Conservation (phyloP, 2,888 invertebrate genomes). For the Ethmia dodecea region DNA sequence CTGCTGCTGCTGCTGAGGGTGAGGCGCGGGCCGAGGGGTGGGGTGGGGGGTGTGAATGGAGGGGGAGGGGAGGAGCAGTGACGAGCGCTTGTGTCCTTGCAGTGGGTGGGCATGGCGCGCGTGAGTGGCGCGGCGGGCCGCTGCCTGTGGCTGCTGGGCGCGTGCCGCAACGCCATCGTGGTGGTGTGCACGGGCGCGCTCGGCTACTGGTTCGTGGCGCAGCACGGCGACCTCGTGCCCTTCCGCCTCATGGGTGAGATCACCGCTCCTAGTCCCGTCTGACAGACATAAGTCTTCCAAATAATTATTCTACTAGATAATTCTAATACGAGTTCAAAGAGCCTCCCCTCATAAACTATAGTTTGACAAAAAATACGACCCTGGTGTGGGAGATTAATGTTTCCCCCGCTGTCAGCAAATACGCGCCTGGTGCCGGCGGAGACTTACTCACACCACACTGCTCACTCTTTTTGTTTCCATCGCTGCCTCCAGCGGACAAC, state of each 20-base stretch:
- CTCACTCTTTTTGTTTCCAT: slow-evolving; percentile 29
- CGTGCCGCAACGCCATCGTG: slow-evolving; percentile 89
- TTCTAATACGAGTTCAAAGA: too few species aligned
- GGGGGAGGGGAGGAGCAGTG: background rate
- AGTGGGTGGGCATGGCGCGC: slow-evolving; percentile 81
- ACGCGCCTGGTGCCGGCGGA: background rate
- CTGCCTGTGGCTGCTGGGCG: slow-evolving; percentile 85
- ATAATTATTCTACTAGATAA: too few species aligned
- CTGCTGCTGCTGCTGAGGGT: slow-evolving; percentile 88
- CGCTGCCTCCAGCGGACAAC: slow-evolving; percentile 52
- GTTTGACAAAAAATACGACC: too few species aligned
- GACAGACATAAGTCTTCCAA: too few species aligned
- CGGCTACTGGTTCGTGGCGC: slow-evolving; percentile 79
- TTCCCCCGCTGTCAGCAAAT: too few species aligned
- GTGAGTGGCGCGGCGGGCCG: slow-evolving; percentile 82
- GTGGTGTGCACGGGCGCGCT: slow-evolving; percentile 86
- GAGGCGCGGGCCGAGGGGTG: slow-evolving; percentile 28
- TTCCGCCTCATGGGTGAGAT: slow-evolving; percentile 85
- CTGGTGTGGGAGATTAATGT: too few species aligned
- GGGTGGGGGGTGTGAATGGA: background rate
- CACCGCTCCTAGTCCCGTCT: slow-evolving; percentile 20
- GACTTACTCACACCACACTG: background rate
- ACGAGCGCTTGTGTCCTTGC: slow-evolving; percentile 25
- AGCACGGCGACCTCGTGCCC: slow-evolving; percentile 76
- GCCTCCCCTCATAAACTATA: too few species aligned